Conservation (phyloP, 2,888 invertebrate species). For the Acanthoscelides obtectus region DNA sequence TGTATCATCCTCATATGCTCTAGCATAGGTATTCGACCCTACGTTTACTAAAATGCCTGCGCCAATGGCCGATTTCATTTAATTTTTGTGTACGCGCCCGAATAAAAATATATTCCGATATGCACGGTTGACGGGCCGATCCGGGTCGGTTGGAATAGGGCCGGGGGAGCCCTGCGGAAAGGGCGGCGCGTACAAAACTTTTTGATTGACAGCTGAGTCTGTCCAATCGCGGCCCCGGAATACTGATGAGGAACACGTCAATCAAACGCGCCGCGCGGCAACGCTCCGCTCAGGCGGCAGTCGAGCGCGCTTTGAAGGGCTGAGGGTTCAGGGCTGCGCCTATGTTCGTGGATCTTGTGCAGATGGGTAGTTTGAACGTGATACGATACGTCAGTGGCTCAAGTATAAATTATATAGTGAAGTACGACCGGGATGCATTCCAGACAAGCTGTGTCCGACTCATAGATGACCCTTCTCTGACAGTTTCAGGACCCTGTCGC, state of each 20-base stretch:
- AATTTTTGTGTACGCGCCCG: conserved; percentile 43
- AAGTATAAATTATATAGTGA: too few species aligned
- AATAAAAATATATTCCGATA: conserved; percentile 48
- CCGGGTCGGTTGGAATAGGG: conserved; percentile 28
- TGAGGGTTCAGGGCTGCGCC: not conserved
- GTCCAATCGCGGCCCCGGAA: conserved; percentile 72
- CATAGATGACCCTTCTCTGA: too few species aligned
- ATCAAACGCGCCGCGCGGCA: conserved; percentile 48
- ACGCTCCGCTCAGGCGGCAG: not conserved
- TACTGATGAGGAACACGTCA: conserved; percentile 75
- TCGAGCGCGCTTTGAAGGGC: not conserved
- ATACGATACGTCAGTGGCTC: too few species aligned
- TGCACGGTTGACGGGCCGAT: conserved; percentile 25
- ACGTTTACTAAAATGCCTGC: not conserved
- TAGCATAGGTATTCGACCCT: too few species aligned
- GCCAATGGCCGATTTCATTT: conserved; percentile 20
- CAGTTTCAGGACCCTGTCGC: too few species aligned
- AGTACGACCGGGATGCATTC: too few species aligned
- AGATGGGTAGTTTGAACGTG: not conserved
- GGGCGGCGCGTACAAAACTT: conserved; percentile 48
- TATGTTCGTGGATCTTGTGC: not conserved
- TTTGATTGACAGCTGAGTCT: conserved; percentile 78
- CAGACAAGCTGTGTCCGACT: too few species aligned
- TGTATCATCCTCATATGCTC: too few species aligned
- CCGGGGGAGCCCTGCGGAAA: conserved; percentile 27